Percentiles rank a stretch among this genome's conserved stretches.
Evolutionary conservation across 1,140 invertebrate genomes (phyloP).

Genomic region (Zaprionus lachaisei): DNA sequence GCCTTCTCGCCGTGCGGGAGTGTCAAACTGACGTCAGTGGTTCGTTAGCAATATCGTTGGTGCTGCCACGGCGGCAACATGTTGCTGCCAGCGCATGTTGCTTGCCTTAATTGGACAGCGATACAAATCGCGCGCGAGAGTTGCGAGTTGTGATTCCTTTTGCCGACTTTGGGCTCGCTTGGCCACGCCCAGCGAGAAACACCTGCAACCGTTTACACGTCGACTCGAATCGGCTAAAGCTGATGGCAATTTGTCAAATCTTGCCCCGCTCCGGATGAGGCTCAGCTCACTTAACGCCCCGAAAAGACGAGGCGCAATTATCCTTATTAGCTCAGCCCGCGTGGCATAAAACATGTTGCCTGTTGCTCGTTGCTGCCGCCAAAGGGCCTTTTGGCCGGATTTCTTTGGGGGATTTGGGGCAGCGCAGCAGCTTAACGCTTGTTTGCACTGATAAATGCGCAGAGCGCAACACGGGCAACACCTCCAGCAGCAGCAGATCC

Average conservation of each 20-base stretch:
- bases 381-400: conserved; percentile 50
- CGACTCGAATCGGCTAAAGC: conserved; percentile 56
- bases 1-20: conserved; percentile 54
- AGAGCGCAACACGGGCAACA: conserved; percentile 41
- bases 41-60: conserved; percentile 76
- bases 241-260: conserved; percentile 81
- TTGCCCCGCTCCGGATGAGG: conserved; percentile 15
- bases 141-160: conserved; percentile 12
- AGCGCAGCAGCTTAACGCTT: conserved; percentile 59
- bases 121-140: conserved; percentile 62
- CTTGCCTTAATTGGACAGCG: conserved; percentile 77
- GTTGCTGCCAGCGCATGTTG: conserved; percentile 71
- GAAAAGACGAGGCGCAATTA: conserved; percentile 60
- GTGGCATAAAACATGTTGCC: conserved; percentile 61
- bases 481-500: conserved; percentile 18
- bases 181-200: conserved; percentile 72
- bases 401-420: conserved; percentile 49
- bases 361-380: conserved; percentile 23
- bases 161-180: conserved; percentile 16
- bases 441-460: conserved; percentile 81
- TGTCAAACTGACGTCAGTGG: conserved; percentile 81
- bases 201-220: conserved; percentile 81
- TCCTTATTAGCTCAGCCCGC: conserved; percentile 72
- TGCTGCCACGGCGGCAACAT: conserved; percentile 55
- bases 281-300: conserved; percentile 67